Conservation (phyloP, 2,888 invertebrate genomes). For the Pyrochroa serraticornis region DNA sequence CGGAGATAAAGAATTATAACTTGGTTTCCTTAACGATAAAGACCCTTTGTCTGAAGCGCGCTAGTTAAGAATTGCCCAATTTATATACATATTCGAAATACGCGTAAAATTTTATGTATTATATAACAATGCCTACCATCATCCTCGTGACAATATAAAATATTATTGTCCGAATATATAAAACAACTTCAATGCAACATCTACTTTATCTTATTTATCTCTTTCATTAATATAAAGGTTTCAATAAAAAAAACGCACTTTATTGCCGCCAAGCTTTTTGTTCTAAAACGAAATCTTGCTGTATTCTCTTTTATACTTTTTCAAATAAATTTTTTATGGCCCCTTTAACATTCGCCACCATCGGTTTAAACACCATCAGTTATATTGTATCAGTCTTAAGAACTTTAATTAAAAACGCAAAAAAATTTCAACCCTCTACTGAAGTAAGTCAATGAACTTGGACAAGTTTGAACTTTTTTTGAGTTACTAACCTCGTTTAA, state of each 20-base stretch:
- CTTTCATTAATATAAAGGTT: constrained; percentile 52
- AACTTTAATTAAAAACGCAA: constrained; percentile 17
- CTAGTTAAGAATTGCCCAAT: constrained; percentile 38
- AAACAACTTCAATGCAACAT: constrained; percentile 44
- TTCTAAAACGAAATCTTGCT: constrained; percentile 48
- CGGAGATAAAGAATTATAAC: constrained; percentile 56
- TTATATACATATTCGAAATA: constrained; percentile 44
- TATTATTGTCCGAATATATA: constrained; percentile 47
- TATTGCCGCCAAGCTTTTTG: constrained; percentile 44
- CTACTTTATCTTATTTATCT: constrained; percentile 44
- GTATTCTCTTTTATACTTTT: constrained; percentile 48
- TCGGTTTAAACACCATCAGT: constrained; percentile 8
- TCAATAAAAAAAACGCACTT: constrained; percentile 49
- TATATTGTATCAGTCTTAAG: constrained; percentile 10
- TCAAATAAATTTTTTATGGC: constrained; percentile 50
- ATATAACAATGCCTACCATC: constrained; percentile 43
- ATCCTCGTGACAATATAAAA: constrained; percentile 46
- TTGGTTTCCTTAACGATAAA: constrained; percentile 40
- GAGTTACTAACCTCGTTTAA: neutral
- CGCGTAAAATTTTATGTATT: constrained; percentile 49
- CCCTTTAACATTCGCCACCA: constrained; percentile 41
- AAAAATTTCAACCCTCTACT: no score
- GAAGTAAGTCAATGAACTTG: no score
- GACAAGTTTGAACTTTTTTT: no score
- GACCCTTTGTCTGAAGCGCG: constrained; percentile 29